Conservation (phyloP, 2,797 vertebrate species). For the Oryzias sinensis region DNA sequence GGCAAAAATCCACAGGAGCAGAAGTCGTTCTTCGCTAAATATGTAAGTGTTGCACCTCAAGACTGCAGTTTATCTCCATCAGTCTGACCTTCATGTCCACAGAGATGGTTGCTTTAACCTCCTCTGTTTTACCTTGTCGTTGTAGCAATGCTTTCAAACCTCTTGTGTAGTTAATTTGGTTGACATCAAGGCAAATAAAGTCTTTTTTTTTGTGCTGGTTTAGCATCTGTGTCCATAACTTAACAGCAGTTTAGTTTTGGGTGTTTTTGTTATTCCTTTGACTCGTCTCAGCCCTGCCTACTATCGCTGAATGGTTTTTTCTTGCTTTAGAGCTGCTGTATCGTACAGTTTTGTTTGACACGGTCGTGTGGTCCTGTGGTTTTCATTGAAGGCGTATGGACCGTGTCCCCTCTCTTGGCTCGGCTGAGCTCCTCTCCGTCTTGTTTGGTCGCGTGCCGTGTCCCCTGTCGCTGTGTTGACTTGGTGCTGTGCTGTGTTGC, state of each 20-base stretch:
- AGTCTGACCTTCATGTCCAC: background rate
- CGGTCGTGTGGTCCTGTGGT: no score
- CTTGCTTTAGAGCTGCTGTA: background rate
- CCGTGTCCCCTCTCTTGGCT: background rate
- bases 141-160: background rate
- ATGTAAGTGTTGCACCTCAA: slow-evolving; percentile 77
- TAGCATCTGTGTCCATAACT: no score
- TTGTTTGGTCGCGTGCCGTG: slow-evolving; percentile 26
- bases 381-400: background rate
- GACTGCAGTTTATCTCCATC: background rate
- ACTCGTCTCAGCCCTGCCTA: background rate
- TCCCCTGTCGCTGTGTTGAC: slow-evolving; percentile 62
- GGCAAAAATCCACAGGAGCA: slow-evolving; percentile 93
- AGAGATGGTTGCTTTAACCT: background rate
- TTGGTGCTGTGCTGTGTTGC: slow-evolving; percentile 80
- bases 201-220: background rate
- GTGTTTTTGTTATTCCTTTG: no score
- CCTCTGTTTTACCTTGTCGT: background rate
- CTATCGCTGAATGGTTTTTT: background rate
- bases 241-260: no score
- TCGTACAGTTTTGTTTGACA: no score
- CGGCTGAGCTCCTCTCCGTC: background rate
- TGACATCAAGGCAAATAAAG: no score
- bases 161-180: slow-evolving; percentile 1
- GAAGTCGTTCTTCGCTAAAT: slow-evolving; percentile 96